Evolutionary conservation across 2,113 vertebrate genomes (phyloP).

Genomic region (Acrocephalus kingi): DNA sequence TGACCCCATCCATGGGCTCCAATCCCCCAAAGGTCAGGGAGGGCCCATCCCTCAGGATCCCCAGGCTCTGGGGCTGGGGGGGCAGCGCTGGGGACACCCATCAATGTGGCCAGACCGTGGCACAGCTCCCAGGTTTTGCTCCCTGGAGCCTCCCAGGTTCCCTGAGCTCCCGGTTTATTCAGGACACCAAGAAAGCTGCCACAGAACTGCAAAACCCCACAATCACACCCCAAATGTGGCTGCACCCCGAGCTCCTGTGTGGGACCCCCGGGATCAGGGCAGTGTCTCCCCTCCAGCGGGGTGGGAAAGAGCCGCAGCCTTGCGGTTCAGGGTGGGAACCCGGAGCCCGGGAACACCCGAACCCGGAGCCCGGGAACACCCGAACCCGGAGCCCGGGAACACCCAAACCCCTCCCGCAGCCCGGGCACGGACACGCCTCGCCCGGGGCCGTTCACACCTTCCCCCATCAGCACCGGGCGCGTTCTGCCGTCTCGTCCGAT

Average conservation of each 20-base stretch:
- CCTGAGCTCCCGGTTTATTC: not conserved
- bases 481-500: not conserved
- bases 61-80: not conserved
- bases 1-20: accelerated
- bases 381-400: not conserved
- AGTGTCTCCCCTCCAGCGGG: accelerated
- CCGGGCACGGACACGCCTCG: not conserved
- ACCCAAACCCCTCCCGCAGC: not conserved
- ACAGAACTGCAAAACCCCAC: not conserved
- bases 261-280: accelerated
- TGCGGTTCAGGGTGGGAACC: not conserved
- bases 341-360: not conserved
- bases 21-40: accelerated
- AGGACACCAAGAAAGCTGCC: not conserved
- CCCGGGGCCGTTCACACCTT: not conserved
- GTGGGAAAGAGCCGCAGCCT: not conserved
- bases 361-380: not conserved
- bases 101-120: not conserved
- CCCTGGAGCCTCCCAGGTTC: not conserved
- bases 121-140: not conserved
- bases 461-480: not conserved
- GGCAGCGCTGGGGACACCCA: not conserved
- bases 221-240: not conserved
- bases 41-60: not conserved
- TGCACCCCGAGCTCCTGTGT: accelerated